Evolutionary conservation across 1,140 invertebrate genomes (phyloP).

Genomic region (Sminthurinus signatus): DNA sequence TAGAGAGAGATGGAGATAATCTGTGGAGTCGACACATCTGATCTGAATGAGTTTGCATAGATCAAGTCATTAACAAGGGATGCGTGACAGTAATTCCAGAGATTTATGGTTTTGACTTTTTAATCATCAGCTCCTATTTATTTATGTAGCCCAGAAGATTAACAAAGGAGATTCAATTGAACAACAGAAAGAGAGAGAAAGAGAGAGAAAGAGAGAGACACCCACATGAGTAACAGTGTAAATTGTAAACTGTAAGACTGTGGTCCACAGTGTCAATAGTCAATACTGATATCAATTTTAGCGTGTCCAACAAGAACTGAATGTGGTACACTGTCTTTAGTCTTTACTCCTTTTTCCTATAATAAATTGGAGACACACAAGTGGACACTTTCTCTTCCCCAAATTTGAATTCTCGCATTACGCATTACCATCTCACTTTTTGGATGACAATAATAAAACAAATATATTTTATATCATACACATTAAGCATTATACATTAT

Average conservation of each 20-base stretch:
- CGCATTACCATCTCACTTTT: background rate
- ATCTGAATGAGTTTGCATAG: conserved; percentile 31
- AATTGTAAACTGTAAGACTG: too few relatives aligned
- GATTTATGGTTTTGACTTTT: conserved; percentile 41
- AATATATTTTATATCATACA: too few relatives aligned
- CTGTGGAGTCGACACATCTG: background rate
- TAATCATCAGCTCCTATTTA: conserved; percentile 24
- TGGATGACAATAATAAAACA: background rate
- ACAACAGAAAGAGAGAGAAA: too few relatives aligned
- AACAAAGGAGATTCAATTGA: background rate
- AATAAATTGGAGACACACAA: too few relatives aligned
- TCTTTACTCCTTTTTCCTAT: too few relatives aligned
- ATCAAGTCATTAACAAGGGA: conserved; percentile 9
- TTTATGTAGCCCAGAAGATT: background rate
- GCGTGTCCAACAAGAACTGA: conserved; percentile 3
- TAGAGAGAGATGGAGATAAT: background rate
- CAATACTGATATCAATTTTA: conserved; percentile 2
- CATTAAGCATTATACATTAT: too few relatives aligned
- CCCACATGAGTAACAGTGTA: background rate
- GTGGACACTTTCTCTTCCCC: too few relatives aligned
- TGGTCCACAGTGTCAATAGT: too few relatives aligned
- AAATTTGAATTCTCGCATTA: too few relatives aligned
- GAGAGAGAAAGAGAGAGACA: background rate
- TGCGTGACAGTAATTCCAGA: conserved; percentile 30
- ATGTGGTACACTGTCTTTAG: too few relatives aligned